Evolutionary conservation across 2,888 invertebrate species (phyloP), one percentile per base, ranked within the genome.

Genomic region (Amiota communis): DNA sequence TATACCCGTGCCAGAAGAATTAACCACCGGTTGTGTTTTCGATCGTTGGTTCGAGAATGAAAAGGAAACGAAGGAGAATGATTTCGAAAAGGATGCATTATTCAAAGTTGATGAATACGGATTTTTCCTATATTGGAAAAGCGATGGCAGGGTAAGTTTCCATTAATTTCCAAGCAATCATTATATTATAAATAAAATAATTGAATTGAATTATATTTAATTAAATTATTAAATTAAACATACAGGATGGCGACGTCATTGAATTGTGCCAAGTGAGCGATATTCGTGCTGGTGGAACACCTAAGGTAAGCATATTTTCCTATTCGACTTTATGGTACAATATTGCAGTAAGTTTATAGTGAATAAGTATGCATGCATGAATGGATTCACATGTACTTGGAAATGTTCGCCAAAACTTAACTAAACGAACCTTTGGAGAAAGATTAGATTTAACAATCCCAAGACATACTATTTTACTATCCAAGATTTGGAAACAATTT

Each of bases 181-280:
- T 36, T 2, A n/a, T 36, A 36, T 36, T 36, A 6, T 4, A 36
- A 6, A 6, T 6, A 36, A 36, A 6, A 6, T 6, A 36, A 36
- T 36, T 23, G 23, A 23, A 36, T 36, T 36, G 36, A 36, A 6
- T 36, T 36, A 6, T 4, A 36, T 36, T 36, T 2, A 36, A 36
- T 68, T 51, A 23, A 72, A 59, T 48, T 61, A 23, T 23, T 23
- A 23, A 2, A 23, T 23, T 6, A 36, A 36, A 36, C 36, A 92
- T 91, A 15, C 91, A 98, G 98, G 99, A 99, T 88, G 99, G 99
- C 69, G 98, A 99, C 91, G 98, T 99, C 80, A 95, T 99, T 86
- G 99, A 99, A 90, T 91, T 99, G 87, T 98, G 98, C 87, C 98
- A 99, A 94, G 98, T 99, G 84, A 98, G 97, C 91, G 98, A 98